Percentiles rank a stretch among this genome's conserved stretches.
phyloP scores from a whole-genome alignment of 2,797 vertebrate species.

The Neosilurus hyrtlii region DNA sequence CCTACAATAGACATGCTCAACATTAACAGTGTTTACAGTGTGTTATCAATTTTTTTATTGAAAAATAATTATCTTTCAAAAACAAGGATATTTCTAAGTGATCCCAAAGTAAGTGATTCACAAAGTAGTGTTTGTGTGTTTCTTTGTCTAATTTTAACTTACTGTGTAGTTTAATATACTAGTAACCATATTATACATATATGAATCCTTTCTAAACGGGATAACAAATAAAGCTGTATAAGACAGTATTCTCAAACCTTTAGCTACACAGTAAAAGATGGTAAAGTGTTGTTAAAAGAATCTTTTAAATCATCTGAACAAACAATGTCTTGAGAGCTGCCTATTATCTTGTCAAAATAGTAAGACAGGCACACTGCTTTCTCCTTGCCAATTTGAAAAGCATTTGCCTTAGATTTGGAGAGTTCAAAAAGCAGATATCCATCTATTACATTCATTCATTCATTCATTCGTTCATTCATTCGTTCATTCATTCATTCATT shows the following conservation, averaged over 20 bases:
- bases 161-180: no score
- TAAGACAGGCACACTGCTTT: background rate
- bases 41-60: no score
- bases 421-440: background rate
- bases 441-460: background rate
- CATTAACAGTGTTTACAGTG: no score
- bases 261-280: background rate
- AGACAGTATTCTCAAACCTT: slow-evolving; percentile 1
- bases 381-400: slow-evolving; percentile 9
- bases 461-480: background rate
- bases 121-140: no score
- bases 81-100: no score
- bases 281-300: background rate
- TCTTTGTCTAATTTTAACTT: no score
- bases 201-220: background rate
- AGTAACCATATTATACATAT: background rate
- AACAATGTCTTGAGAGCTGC: background rate
- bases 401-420: background rate
- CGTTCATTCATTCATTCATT: background rate
- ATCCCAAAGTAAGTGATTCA: no score
- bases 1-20: no score
- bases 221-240: background rate
- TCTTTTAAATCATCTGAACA: slow-evolving; percentile 7
- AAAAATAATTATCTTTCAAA: no score
- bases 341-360: slow-evolving; percentile 23